Evolutionary conservation across 2,888 invertebrate genomes (phyloP).

Genomic region (Calliphora vomitoria): DNA sequence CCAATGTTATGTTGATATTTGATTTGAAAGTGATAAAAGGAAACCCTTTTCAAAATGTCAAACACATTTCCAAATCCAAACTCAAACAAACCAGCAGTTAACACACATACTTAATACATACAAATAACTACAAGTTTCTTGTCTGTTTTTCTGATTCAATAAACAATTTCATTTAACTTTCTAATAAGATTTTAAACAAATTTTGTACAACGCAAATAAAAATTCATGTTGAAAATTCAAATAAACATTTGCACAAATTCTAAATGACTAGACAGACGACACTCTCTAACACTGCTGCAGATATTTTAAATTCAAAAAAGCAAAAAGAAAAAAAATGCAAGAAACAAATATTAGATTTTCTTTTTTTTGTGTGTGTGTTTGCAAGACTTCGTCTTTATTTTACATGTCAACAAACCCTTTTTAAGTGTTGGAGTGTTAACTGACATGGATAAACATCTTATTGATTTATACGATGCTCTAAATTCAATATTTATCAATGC

Average conservation of each 20-base stretch:
- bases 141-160: neutral
- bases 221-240: constrained; percentile 30
- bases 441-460: constrained; percentile 60
- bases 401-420: constrained; percentile 48
- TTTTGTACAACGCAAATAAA: constrained; percentile 35
- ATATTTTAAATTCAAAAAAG: neutral
- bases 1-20: neutral
- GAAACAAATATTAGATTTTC: neutral
- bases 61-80: constrained; percentile 21
- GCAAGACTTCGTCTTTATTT: neutral
- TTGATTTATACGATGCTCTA: constrained; percentile 45
- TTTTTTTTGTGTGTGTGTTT: neutral
- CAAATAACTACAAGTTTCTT: neutral
- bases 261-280: constrained; percentile 7
- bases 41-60: constrained; percentile 32
- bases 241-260: constrained; percentile 20
- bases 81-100: too few species aligned
- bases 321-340: neutral
- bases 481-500: constrained; percentile 35
- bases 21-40: constrained; percentile 21
- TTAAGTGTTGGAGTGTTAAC: constrained; percentile 32
- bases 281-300: neutral
- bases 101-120: neutral
- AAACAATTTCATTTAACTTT: constrained; percentile 42
- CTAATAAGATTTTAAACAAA: constrained; percentile 49